Base-by-base conservation (phyloP, 2,797 vertebrate species). In the Dryobates pubescens region DNA sequence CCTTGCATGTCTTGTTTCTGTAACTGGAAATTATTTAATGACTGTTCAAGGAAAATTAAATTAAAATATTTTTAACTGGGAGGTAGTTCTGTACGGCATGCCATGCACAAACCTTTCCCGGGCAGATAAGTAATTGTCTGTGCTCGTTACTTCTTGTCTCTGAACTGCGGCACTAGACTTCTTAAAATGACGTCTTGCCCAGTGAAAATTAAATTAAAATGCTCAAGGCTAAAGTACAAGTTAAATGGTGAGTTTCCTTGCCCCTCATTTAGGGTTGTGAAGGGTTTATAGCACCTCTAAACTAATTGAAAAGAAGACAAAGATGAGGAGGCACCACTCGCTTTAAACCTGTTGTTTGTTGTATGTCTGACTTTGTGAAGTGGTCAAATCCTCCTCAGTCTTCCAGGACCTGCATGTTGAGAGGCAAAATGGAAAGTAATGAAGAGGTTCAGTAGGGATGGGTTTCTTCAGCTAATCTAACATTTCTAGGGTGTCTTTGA, bases 11-110 rank as follows among this genome's bases (percentile, higher is more conserved):
- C 41, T 76, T 20, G 23, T 76, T 91, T 70, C 73, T 89, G 5
- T 56, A 73, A 23, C 71, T 93, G 89, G 74, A 92, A 76, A 82
- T 88, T 65, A 22, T 45, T 89, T 91, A 84, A 14, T 71, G 87
- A 62, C 45, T 30, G 27, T 73, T 72, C 6, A 43, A 84, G 64
- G 38, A 79, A 87, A 89, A 95, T 67, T 51, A 11, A 75, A 6
- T 24, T 36, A 29, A 54, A 82, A 51, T 88, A 4, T 69, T 17
- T 72, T 67, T 30, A 45, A 81, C 61, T 3, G 7, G 1, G 13
- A 68, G 19, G 29, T 80, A 82, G 23, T 13, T 93, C 53, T 70
- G 32, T 24, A n/a, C 69, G 74, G 36, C n/a, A n/a, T 84, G 49
- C 24, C 29, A 5, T 20, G 18, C 56, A 68, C 47, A 89, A 88